A percentile compares a stretch with the other conserved stretches of the same genome.
phyloP scores from a whole-genome alignment of 2,113 vertebrate species.

The Neomonachus schauinslandi region DNA sequence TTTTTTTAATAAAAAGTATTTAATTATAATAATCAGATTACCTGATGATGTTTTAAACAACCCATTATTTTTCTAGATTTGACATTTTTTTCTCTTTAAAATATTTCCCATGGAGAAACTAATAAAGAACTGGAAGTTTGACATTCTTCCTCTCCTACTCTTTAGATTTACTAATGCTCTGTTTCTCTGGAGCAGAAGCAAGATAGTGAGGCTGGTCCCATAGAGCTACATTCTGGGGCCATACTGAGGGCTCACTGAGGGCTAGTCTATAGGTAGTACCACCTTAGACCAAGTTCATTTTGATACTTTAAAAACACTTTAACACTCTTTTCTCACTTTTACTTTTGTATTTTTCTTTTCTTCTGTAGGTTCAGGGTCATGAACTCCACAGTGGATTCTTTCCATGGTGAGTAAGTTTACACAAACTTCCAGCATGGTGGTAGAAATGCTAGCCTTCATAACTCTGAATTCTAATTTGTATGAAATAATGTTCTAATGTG shows the following conservation, averaged over 20 bases:
- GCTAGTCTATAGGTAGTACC: rapidly evolving
- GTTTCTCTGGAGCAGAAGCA: not conserved
- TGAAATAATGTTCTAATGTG: constrained; percentile 18
- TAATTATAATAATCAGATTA: not conserved
- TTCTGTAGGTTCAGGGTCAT: not conserved
- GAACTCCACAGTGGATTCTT: not conserved
- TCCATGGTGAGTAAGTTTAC: constrained; percentile 24
- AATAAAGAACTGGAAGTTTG: not conserved
- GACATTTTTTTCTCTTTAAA: not conserved
- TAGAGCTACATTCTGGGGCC: rapidly evolving
- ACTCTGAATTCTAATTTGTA: constrained; percentile 33
- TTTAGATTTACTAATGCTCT: not conserved
- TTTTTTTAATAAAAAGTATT: not conserved
- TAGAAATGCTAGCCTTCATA: not conserved
- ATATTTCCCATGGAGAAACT: not conserved
- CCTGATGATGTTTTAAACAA: not conserved
- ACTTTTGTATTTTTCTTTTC: not conserved
- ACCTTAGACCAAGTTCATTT: not conserved
- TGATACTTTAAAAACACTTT: not conserved
- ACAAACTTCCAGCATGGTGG: not conserved
- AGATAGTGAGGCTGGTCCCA: not conserved
- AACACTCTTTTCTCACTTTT: not conserved
- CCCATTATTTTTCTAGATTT: not conserved
- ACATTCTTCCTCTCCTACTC: not conserved
- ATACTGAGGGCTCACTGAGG: not conserved